These are phyloP conservation scores for Alosa sapidissima DNA, from an alignment of 2,797 vertebrate genomes.

Conservation along the genomic window DNA sequence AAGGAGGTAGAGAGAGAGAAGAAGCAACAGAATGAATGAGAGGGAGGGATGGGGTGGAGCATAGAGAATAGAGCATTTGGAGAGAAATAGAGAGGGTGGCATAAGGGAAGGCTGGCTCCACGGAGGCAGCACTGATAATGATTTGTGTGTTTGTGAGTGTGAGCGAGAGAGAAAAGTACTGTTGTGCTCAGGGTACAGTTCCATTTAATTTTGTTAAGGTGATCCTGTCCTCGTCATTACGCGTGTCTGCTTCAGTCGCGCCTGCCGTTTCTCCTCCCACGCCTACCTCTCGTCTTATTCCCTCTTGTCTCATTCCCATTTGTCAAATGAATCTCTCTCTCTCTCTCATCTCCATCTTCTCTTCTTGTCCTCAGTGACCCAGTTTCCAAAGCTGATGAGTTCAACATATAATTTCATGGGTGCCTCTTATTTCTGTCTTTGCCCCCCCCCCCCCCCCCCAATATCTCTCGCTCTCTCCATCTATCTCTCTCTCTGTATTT, in stretches of 20 bases:
- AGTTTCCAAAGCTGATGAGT: constrained; percentile 42
- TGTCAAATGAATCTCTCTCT: constrained; percentile 46
- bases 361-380: constrained; percentile 23
- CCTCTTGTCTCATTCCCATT: constrained; percentile 39
- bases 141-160: constrained; percentile 1
- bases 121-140: not conserved
- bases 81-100: not conserved
- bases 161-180: constrained; percentile 35
- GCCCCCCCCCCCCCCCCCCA: not conserved
- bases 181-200: constrained; percentile 26
- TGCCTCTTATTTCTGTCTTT: not conserved
- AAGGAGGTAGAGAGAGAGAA: not conserved
- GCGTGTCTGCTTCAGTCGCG: constrained; percentile 44
- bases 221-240: constrained; percentile 44
- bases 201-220: constrained; percentile 39
- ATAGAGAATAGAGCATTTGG: not conserved
- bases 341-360: constrained; percentile 28
- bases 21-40: too few species aligned
- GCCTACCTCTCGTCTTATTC: constrained; percentile 1
- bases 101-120: not conserved
- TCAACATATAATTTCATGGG: constrained; percentile 33
- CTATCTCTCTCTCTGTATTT: not conserved
- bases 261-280: constrained; percentile 34
- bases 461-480: constrained; percentile 36
- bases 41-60: not conserved